Percentiles rank a stretch among this genome's conserved stretches.
phyloP scores from a whole-genome alignment of 1,140 invertebrate genomes.

The Heliconius eleuchia region DNA sequence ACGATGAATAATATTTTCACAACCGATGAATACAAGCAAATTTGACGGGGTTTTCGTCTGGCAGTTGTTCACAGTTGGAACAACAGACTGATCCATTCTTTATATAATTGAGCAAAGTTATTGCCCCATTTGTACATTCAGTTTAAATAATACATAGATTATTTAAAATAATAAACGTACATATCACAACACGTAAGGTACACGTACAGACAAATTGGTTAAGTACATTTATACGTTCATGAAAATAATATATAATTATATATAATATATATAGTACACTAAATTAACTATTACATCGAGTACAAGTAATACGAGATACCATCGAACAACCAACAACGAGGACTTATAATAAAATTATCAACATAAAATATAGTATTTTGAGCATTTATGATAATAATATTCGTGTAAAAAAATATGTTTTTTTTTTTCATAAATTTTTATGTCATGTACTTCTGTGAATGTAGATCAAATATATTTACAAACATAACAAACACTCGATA shows the following conservation, averaged over 20 bases:
- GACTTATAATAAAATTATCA: conserved; percentile 77
- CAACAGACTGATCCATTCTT: conserved; percentile 44
- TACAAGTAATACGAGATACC: conserved; percentile 60
- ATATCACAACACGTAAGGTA: conserved; percentile 78
- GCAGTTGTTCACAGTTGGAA: conserved; percentile 47
- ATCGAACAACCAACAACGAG: conserved; percentile 73
- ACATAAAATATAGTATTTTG: conserved; percentile 78
- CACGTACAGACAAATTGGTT: conserved; percentile 64
- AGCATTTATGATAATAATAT: conserved; percentile 72
- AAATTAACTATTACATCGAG: conserved; percentile 61
- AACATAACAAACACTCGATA: not conserved
- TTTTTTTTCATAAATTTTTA: conserved; percentile 48
- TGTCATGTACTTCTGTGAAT: conserved; percentile 52
- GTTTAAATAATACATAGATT: conserved; percentile 62
- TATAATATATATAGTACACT: conserved; percentile 40
- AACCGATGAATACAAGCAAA: conserved; percentile 63
- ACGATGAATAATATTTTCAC: conserved; percentile 59
- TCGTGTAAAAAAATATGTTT: conserved; percentile 74
- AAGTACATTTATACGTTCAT: conserved; percentile 48
- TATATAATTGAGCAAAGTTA: conserved; percentile 69
- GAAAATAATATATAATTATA: conserved; percentile 44
- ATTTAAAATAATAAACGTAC: conserved; percentile 64
- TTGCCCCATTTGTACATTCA: conserved; percentile 71
- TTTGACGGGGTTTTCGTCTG: conserved; percentile 44
- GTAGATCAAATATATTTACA: conserved; percentile 23